phyloP scores from a whole-genome alignment of 2,888 invertebrate genomes.

The Lochmaea crataegi region DNA sequence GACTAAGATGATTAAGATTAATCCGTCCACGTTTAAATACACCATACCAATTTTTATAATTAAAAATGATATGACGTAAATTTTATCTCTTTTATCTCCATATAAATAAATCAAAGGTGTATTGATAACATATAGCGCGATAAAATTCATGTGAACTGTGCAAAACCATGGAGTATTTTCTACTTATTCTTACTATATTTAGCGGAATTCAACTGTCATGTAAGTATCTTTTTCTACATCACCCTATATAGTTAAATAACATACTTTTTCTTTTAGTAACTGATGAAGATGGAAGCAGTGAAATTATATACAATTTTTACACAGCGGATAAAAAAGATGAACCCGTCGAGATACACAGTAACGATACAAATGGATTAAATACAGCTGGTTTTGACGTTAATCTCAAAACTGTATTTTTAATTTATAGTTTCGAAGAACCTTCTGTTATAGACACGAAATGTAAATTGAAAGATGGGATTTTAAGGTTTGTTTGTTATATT shows the following conservation, averaged over 20 bases:
- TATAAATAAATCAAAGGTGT: background rate
- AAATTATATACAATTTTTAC: conserved; percentile 8
- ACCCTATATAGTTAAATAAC: background rate
- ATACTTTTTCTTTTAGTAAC: background rate
- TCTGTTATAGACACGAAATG: background rate
- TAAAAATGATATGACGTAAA: background rate
- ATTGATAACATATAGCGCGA: background rate
- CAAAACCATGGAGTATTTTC: background rate
- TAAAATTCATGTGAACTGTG: background rate
- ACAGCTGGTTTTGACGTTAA: conserved; percentile 4
- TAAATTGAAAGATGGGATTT: background rate
- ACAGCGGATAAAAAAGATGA: background rate
- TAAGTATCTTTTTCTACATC: background rate
- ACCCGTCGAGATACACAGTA: background rate
- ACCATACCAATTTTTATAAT: too few species aligned
- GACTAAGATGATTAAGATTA: too few species aligned
- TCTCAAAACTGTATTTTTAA: background rate
- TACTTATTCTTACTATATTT: background rate
- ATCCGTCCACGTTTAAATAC: too few species aligned
- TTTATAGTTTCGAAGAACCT: conserved; percentile 12
- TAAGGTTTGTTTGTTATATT: too few species aligned
- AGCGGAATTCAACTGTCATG: background rate
- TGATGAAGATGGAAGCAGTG: background rate
- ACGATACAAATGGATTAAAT: background rate
- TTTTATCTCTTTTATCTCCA: background rate